phyloP scores from a whole-genome alignment of 2,888 invertebrate species.

The Eristalis pertinax region DNA sequence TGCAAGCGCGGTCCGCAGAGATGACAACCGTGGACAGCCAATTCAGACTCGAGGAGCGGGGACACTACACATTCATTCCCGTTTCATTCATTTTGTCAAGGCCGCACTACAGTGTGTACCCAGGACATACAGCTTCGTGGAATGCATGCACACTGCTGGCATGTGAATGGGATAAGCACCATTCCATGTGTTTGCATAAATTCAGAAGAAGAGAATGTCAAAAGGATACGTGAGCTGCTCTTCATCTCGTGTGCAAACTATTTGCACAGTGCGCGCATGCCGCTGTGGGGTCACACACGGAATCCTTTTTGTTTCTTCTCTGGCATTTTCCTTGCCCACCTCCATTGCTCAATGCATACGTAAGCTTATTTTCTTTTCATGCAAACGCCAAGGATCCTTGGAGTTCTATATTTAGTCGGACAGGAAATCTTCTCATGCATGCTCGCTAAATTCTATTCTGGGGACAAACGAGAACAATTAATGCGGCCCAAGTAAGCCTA shows the following conservation, averaged over 20 bases:
- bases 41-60: neutral
- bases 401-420: neutral
- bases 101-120: neutral
- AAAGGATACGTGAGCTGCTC: constrained; percentile 33
- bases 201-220: constrained; percentile 3
- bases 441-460: neutral
- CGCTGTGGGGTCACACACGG: neutral
- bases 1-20: neutral
- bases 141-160: neutral
- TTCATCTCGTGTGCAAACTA: constrained; percentile 35
- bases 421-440: neutral
- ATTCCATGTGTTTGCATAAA: neutral
- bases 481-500: neutral
- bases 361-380: neutral
- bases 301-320: neutral
- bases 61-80: too few relatives aligned
- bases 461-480: neutral
- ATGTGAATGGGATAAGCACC: neutral
- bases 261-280: constrained; percentile 6
- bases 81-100: neutral
- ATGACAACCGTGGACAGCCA: neutral
- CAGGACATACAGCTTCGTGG: neutral
- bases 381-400: neutral
- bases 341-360: neutral
- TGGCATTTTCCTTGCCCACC: neutral